Conservation (phyloP, 2,797 vertebrate genomes). For the Pristis pectinata region DNA sequence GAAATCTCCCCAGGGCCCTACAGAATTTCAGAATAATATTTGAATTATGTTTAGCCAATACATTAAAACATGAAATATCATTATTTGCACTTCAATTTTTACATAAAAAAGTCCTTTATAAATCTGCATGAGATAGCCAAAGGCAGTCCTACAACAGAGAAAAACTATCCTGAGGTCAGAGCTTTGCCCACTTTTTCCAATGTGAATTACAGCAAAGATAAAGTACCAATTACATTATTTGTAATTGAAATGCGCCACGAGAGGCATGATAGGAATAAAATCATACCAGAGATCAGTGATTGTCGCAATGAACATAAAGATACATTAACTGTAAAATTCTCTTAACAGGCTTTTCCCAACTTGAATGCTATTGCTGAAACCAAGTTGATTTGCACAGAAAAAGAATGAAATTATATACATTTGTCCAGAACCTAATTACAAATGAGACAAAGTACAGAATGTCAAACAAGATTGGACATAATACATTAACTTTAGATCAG, state of each 20-base stretch:
- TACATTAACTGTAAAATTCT: neutral
- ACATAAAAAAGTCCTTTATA: no score
- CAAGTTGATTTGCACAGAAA: neutral
- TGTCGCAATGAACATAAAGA: neutral
- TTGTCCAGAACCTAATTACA: neutral
- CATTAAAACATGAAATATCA: neutral
- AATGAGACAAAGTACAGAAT: neutral
- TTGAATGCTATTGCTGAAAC: neutral
- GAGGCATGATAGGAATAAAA: neutral
- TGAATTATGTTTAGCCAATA: no score
- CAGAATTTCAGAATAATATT: no score
- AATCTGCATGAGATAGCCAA: no score
- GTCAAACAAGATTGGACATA: neutral
- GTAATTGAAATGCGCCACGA: neutral
- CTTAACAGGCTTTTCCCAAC: neutral
- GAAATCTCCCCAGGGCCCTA: no score
- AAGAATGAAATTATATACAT: neutral
- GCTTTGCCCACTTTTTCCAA: neutral
- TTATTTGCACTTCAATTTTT: neutral
- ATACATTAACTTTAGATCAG: neutral
- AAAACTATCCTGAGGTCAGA: neutral
- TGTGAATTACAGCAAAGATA: neutral
- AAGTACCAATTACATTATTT: slow-evolving; percentile 6
- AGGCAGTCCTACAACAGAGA: neutral
- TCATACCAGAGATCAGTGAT: neutral